Evolutionary conservation across 2,113 vertebrate genomes (phyloP).

Genomic region (Electrona antarctica): DNA sequence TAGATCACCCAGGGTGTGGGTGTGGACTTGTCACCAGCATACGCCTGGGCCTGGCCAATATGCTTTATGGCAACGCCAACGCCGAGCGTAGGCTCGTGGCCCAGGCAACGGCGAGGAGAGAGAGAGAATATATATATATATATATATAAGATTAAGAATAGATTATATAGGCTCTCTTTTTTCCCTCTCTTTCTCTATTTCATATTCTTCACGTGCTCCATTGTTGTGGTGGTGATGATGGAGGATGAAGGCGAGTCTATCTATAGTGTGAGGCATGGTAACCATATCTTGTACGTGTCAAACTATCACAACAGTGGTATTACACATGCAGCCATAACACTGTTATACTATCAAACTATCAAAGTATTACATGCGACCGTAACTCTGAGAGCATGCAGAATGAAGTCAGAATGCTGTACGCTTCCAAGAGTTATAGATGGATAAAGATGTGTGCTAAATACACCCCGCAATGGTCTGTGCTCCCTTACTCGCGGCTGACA

Average conservation of each 20-base stretch:
- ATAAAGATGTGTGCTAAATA: slow-evolving; percentile 33
- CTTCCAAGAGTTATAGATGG: slow-evolving; percentile 61
- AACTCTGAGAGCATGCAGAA: too few species aligned
- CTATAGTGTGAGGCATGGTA: too few species aligned
- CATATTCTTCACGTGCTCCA: slow-evolving; percentile 45
- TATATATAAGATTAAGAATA: slow-evolving; percentile 63
- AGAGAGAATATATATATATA: neutral
- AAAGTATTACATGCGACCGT: too few species aligned
- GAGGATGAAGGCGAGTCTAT: neutral
- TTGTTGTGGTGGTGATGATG: neutral
- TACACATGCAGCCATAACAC: too few species aligned
- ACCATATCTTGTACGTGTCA: too few species aligned
- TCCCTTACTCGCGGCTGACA: slow-evolving; percentile 64
- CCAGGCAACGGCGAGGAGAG: slow-evolving; percentile 67
- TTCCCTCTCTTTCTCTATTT: slow-evolving; percentile 46
- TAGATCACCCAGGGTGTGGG: slow-evolving; percentile 71
- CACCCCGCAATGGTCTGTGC: slow-evolving; percentile 26
- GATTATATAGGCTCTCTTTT: slow-evolving; percentile 55
- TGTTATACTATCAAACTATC: too few species aligned
- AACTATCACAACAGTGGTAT: too few species aligned
- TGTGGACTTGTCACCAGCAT: slow-evolving; percentile 67
- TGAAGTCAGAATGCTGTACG: slow-evolving; percentile 34
- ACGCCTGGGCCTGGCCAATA: slow-evolving; percentile 52
- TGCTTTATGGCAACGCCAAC: slow-evolving; percentile 62
- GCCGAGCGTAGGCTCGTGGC: slow-evolving; percentile 57